These are phyloP conservation scores for Saccopteryx leptura DNA, from an alignment of 2,113 vertebrate genomes.

Conservation along the genomic window DNA sequence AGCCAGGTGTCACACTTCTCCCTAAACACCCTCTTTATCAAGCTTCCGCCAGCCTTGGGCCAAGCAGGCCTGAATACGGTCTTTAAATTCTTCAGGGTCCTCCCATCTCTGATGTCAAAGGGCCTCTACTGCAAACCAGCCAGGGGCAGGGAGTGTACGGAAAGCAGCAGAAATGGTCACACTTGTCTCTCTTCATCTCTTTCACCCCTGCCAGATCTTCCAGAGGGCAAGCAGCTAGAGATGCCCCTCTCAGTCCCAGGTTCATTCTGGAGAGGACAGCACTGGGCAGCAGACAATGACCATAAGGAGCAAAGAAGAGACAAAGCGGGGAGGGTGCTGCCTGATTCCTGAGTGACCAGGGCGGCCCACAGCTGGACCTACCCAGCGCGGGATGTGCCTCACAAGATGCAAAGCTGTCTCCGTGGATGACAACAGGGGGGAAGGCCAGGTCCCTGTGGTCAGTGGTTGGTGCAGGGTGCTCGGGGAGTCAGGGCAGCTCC, in stretches of 20 bases:
- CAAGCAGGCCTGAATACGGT: not conserved
- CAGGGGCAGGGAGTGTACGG: not conserved
- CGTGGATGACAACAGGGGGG: not conserved
- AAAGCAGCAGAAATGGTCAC: not conserved
- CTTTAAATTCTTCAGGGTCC: not conserved
- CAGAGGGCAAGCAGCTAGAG: not conserved
- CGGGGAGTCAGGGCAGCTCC: not conserved
- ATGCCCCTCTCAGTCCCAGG: not conserved
- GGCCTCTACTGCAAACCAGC: not conserved
- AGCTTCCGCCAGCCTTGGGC: not conserved
- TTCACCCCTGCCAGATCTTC: not conserved
- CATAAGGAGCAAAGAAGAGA: not conserved
- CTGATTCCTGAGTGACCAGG: not conserved
- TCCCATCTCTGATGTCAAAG: not conserved
- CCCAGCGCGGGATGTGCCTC: not conserved
- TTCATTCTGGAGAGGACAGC: not conserved
- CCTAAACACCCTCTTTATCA: not conserved
- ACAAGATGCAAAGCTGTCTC: not conserved
- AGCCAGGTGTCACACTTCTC: not conserved
- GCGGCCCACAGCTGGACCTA: not conserved
- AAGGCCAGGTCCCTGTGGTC: not conserved
- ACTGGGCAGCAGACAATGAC: not conserved
- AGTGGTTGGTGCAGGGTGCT: not conserved
- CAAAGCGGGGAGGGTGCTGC: too few relatives aligned
- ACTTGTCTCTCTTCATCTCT: not conserved